A percentile compares a stretch with the other conserved stretches of the same genome.
phyloP scores from a whole-genome alignment of 2,888 invertebrate genomes.

The Tipula vernalis region DNA sequence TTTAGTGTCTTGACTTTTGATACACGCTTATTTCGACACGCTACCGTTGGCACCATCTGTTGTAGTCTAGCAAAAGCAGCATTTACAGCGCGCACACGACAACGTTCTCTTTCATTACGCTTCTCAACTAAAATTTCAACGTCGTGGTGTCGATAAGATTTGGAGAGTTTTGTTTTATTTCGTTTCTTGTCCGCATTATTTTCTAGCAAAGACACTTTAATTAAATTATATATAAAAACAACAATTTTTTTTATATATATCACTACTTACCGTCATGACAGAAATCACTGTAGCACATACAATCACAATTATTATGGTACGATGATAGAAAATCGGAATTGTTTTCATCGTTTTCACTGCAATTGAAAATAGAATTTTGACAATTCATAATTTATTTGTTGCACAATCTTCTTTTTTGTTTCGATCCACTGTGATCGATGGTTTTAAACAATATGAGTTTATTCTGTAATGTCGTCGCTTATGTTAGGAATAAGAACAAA shows the following conservation, averaged over 20 bases:
- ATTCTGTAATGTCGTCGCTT: not conserved
- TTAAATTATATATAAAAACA: not conserved
- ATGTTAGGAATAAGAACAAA: not conserved
- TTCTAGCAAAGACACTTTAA: not conserved
- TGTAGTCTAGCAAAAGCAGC: constrained; percentile 44
- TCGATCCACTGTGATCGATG: not conserved
- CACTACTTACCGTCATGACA: not conserved
- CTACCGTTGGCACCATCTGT: constrained; percentile 44
- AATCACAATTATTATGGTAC: not conserved
- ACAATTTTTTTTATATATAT: not conserved
- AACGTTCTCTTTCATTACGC: constrained; percentile 7
- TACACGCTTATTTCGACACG: constrained; percentile 40
- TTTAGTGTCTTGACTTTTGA: constrained; percentile 52
- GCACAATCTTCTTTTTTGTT: not conserved
- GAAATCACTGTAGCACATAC: not conserved
- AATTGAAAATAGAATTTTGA: not conserved
- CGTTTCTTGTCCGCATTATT: not conserved
- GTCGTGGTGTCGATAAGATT: not conserved
- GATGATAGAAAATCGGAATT: not conserved
- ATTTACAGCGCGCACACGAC: constrained; percentile 44
- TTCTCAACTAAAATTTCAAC: not conserved
- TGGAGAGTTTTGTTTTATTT: not conserved
- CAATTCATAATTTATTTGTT: not conserved
- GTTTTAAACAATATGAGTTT: not conserved
- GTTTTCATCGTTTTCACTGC: not conserved